A percentile compares a stretch with the other conserved stretches of the same genome.
These are phyloP conservation scores for Ochotona princeps DNA, from an alignment of 2,113 vertebrate species.

Conservation along the genomic window DNA sequence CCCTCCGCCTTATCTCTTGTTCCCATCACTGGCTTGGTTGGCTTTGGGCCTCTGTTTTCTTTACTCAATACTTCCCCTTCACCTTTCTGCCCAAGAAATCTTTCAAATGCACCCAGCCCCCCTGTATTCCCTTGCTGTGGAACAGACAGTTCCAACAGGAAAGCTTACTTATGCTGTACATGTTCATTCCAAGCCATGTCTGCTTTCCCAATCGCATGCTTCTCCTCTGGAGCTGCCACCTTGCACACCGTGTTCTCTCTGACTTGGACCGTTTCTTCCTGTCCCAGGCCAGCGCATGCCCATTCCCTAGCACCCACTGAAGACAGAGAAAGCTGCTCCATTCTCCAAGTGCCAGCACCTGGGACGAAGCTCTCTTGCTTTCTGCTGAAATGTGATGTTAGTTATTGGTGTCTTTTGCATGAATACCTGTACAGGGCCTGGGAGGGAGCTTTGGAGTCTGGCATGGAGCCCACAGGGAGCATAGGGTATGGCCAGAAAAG, in stretches of 20 bases:
- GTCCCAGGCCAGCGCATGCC: background rate
- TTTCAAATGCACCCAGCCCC: background rate
- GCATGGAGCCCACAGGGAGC: background rate
- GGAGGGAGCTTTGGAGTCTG: background rate
- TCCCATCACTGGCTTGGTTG: background rate
- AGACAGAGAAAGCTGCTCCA: background rate
- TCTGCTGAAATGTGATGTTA: background rate
- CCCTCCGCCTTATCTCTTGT: background rate
- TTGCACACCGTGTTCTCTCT: background rate
- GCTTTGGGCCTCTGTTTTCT: background rate
- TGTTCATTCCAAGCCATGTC: no score
- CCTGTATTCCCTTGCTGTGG: no score
- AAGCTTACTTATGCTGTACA: no score
- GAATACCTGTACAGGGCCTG: background rate
- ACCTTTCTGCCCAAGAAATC: background rate
- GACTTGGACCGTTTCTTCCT: background rate
- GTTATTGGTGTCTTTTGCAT: background rate
- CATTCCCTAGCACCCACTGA: background rate
- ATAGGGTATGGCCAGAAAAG: background rate
- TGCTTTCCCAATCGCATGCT: no score
- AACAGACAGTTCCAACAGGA: no score
- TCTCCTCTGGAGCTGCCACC: background rate
- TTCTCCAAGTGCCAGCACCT: background rate
- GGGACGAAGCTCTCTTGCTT: background rate
- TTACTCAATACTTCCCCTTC: background rate